Percentiles rank a stretch among this genome's conserved stretches.
phyloP scores from a whole-genome alignment of 2,113 vertebrate species.

The Hemiprocne comata region DNA sequence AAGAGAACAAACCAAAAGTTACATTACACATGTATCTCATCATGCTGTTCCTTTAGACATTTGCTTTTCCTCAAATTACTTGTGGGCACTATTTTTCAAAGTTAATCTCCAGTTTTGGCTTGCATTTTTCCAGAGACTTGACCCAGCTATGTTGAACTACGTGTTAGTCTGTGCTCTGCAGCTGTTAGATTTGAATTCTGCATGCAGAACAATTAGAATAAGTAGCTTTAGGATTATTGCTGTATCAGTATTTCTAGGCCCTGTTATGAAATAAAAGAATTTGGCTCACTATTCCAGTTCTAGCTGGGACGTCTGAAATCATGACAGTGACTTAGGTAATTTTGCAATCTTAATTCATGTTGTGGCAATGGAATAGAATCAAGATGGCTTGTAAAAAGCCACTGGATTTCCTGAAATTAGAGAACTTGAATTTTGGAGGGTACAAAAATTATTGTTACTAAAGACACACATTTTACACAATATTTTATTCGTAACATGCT shows the following conservation, averaged over 20 bases:
- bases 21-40: not conserved
- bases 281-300: not conserved
- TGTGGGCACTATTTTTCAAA: not conserved
- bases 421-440: not conserved
- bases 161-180: not conserved
- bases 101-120: not conserved
- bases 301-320: not conserved
- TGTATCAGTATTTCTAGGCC: not conserved
- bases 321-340: not conserved
- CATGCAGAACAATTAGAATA: not conserved
- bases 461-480: not conserved
- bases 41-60: not conserved
- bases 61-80: not conserved
- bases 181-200: not conserved
- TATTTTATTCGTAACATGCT: not conserved
- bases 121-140: not conserved
- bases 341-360: not conserved
- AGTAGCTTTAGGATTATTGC: not conserved
- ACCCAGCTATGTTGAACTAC: not conserved
- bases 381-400: fast-evolving
- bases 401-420: not conserved
- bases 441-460: not conserved
- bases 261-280: not conserved
- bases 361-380: not conserved
- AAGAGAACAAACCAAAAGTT: not conserved